Evolutionary conservation across 2,888 invertebrate species (phyloP).

Genomic region (Morpho achilles): DNA sequence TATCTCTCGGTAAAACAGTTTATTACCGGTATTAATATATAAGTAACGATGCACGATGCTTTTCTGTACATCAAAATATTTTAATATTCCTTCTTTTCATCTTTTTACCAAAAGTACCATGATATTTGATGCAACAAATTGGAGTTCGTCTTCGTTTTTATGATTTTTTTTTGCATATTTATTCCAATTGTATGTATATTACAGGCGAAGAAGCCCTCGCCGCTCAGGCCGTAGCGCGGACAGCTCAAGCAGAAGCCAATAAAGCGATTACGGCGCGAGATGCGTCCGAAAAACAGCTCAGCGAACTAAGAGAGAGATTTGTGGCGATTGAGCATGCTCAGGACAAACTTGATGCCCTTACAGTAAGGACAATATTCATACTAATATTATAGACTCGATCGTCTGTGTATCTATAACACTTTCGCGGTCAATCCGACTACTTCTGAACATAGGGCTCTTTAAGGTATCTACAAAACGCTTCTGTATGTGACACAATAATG

Average conservation of each 20-base stretch:
- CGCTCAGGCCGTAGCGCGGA: slow-evolving; percentile 64
- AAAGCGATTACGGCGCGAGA: slow-evolving; percentile 52
- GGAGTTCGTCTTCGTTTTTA: too few species aligned
- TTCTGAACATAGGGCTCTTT: too few species aligned
- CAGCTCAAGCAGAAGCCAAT: slow-evolving; percentile 64
- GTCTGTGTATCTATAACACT: not conserved
- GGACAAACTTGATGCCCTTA: slow-evolving; percentile 61
- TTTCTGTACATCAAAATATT: too few species aligned
- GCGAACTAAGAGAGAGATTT: slow-evolving; percentile 48
- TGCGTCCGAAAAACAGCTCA: slow-evolving; percentile 47
- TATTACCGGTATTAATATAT: too few species aligned
- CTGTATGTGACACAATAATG: too few species aligned
- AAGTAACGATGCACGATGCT: too few species aligned
- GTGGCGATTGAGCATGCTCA: slow-evolving; percentile 64
- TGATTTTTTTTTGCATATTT: not conserved
- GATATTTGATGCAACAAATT: too few species aligned
- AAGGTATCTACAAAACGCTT: too few species aligned
- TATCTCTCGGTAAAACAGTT: too few species aligned
- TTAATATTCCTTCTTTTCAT: too few species aligned
- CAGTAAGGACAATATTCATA: slow-evolving; percentile 36
- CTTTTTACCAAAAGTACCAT: too few species aligned
- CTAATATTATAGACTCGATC: not conserved
- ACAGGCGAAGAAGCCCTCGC: slow-evolving; percentile 67
- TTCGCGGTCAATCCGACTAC: too few species aligned
- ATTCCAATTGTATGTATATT: not conserved